Conservation (phyloP, 2,113 vertebrate genomes). For the Dicentrarchus labrax region DNA sequence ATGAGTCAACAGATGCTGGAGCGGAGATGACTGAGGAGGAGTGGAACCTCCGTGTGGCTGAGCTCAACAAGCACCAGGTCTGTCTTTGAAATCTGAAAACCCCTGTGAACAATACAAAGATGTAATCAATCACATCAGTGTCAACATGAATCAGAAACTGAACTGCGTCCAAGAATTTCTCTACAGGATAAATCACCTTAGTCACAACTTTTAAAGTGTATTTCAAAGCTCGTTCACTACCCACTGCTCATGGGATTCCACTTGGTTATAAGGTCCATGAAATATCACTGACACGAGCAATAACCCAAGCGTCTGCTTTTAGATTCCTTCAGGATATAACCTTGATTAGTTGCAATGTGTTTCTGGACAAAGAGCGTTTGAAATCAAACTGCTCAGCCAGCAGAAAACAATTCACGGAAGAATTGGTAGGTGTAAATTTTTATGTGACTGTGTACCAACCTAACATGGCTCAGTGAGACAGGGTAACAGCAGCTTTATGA, state of each 20-base stretch:
- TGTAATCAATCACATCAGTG: neutral
- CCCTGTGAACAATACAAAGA: neutral
- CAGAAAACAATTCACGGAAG: conserved; percentile 22
- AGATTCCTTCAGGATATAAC: conserved; percentile 3
- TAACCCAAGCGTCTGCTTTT: neutral
- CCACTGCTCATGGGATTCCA: neutral
- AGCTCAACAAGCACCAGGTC: conserved; percentile 98
- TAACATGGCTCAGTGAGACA: conserved; percentile 5
- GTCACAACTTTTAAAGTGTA: neutral
- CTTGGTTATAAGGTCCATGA: neutral
- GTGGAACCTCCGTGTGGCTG: conserved; percentile 91
- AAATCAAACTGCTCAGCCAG: conserved; percentile 40
- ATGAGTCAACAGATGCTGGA: conserved; percentile 78
- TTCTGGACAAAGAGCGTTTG: conserved; percentile 34
- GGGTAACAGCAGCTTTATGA: conserved; percentile 29
- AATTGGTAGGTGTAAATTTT: conserved; percentile 34
- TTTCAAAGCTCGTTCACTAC: conserved; percentile 15
- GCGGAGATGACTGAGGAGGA: conserved; percentile 94
- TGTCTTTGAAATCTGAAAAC: conserved; percentile 30
- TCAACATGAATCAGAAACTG: neutral
- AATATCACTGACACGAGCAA: neutral
- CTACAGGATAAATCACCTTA: neutral
- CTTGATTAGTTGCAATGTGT: conserved; percentile 27
- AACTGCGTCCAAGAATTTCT: neutral
- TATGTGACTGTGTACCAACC: conserved; percentile 27